A percentile compares a stretch with the other conserved stretches of the same genome.
phyloP scores from a whole-genome alignment of 2,113 vertebrate genomes.

The Mormyrus lacerda region DNA sequence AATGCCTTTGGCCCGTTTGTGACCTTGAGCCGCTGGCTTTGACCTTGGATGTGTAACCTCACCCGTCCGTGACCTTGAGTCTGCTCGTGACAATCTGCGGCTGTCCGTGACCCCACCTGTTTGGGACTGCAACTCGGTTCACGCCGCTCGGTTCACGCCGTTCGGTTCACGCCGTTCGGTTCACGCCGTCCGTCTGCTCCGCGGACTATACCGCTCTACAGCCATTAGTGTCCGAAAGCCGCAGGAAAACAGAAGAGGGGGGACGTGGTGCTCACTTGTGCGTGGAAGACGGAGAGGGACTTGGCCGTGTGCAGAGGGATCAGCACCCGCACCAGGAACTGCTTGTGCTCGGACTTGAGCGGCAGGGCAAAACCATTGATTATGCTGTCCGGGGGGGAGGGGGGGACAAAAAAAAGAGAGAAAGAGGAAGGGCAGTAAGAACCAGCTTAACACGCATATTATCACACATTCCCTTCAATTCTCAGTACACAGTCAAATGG shows the following conservation, averaged over 20 bases:
- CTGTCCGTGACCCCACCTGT: not conserved
- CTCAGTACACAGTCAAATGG: not conserved
- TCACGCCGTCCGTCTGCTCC: slow-evolving; percentile 8
- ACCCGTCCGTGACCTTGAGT: not conserved
- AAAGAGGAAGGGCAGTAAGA: not conserved
- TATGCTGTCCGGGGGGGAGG: slow-evolving; percentile 59
- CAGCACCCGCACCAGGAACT: slow-evolving; percentile 84
- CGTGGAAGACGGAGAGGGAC: slow-evolving; percentile 85
- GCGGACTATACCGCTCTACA: not conserved
- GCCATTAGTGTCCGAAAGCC: not conserved
- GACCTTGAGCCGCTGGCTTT: not conserved
- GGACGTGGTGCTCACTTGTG: slow-evolving; percentile 66
- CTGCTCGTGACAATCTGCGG: not conserved
- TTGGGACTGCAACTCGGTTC: not conserved
- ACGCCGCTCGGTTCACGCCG: too few relatives aligned
- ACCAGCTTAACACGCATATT: not conserved
- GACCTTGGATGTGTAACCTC: not conserved
- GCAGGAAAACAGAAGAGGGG: not conserved
- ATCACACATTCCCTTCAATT: not conserved
- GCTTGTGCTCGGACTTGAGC: slow-evolving; percentile 85
- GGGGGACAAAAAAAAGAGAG: not conserved
- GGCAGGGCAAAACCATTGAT: slow-evolving; percentile 88
- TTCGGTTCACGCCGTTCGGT: too few relatives aligned
- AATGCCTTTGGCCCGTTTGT: not conserved
- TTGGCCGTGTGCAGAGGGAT: slow-evolving; percentile 85